Base-by-base conservation (phyloP, 2,113 vertebrate genomes). In the Festucalex cinctus region DNA sequence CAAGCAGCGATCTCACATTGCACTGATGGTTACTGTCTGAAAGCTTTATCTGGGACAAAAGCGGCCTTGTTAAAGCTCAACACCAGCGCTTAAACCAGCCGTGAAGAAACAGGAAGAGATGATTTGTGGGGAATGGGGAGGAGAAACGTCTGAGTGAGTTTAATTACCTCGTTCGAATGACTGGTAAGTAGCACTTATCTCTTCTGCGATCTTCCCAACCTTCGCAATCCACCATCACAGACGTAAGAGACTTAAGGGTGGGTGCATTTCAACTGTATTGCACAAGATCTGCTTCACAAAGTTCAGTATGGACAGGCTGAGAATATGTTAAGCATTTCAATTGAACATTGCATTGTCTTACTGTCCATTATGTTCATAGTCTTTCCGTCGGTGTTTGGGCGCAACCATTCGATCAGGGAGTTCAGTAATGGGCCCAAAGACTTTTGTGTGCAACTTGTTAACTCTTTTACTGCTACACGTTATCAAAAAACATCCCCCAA, bases 181-280 rank as follows among this genome's bases (percentile, higher is more conserved):
- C 3, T 86, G 83, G 75, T 86, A 86, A 87, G 88, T 82, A 84
- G 78, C 66, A 84, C 79, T 86, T 86, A 87, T 88, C 86, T 76
- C 75, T 73, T 69, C 68, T 57, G 51, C 60, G 69, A 86, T 86
- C 86, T 86, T 82, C 72, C 68, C 44, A 36, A 70, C 71, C 75
- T 6, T 48, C 59, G 24, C 80, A 82, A 76, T 79, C 65, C 71
- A 76, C 79, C 77, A 81, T 81, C 81, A 85, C 71, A 74, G 82
- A 82, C 68, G 61, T 82, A 83, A 79, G 73, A 58, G 77, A 73
- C 66, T 60, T 68, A 79, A 73, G 77, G 66, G 65, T 59, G 48
- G 70, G 56, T n/a, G 12, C 69, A 78, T 69, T 58, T 60, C 49
- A 54, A 22, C 37, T 66, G 65, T 39, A 56, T 56, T 56, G 51